Conservation (phyloP, 2,888 invertebrate species). For the Drosophila kambysellisi region DNA sequence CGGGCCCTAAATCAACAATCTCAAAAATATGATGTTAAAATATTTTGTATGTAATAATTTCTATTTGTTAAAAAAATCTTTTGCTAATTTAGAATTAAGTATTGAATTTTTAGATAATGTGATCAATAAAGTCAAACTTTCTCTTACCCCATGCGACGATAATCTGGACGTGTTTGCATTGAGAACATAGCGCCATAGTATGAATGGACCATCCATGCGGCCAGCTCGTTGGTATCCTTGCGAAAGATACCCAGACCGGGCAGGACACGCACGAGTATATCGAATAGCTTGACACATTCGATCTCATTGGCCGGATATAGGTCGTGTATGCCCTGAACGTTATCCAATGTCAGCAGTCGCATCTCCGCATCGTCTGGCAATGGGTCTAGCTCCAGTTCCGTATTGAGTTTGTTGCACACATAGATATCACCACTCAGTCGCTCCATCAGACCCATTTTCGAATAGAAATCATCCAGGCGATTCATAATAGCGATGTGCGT, state of each 20-base stretch:
- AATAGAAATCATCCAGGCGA: constrained; percentile 90
- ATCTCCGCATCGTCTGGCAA: constrained; percentile 90
- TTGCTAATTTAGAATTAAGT: too few species aligned
- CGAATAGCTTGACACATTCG: constrained; percentile 93
- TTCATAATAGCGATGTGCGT: constrained; percentile 93
- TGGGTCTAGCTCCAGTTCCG: constrained; percentile 87
- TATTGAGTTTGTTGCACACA: constrained; percentile 89
- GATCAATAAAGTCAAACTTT: background rate
- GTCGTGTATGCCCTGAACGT: constrained; percentile 93
- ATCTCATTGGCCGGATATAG: constrained; percentile 95
- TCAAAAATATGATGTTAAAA: too few species aligned
- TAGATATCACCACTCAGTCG: constrained; percentile 93
- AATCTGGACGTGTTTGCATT: constrained; percentile 93
- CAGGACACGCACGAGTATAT: constrained; percentile 91
- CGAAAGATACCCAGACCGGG: constrained; percentile 93
- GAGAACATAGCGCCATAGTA: constrained; percentile 97
- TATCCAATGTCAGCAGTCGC: constrained; percentile 90
- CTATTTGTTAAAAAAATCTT: too few species aligned
- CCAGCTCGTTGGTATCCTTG: constrained; percentile 88
- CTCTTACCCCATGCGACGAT: constrained; percentile 88
- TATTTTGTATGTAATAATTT: too few species aligned
- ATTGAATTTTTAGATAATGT: too few species aligned
- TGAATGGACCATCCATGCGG: constrained; percentile 96
- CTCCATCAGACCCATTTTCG: constrained; percentile 88
- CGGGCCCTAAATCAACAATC: too few species aligned